These are phyloP conservation scores for Asteroscopus sphinx DNA, from an alignment of 2,888 invertebrate genomes.

Conservation along the genomic window DNA sequence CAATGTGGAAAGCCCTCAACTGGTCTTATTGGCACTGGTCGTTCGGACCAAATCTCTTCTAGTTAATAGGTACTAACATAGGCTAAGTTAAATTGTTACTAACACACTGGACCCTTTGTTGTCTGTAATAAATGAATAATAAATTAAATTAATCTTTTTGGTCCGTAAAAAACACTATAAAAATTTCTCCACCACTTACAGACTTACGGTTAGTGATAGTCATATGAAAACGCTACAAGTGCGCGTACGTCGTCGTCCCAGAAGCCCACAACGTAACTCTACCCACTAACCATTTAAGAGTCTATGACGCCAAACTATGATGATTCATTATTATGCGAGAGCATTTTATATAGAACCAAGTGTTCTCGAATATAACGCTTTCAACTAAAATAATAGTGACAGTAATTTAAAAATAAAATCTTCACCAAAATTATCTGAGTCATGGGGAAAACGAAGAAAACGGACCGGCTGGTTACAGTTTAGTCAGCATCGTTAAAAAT, in stretches of 20 bases:
- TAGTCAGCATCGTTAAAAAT: no score
- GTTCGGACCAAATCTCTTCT: no score
- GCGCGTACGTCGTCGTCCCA: conserved; percentile 2
- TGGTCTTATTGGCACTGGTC: no score
- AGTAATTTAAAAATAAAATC: no score
- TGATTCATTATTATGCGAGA: conserved; percentile 36
- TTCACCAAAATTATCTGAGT: neutral
- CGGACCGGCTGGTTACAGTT: no score
- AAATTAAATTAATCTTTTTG: no score
- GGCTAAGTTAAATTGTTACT: no score
- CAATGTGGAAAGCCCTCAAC: no score
- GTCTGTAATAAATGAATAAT: no score
- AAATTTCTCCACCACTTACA: neutral
- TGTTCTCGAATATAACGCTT: conserved; percentile 2
- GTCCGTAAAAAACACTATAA: no score
- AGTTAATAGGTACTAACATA: no score
- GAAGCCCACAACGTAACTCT: conserved; percentile 8
- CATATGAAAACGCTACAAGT: conserved; percentile 3
- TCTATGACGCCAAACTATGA: conserved; percentile 24
- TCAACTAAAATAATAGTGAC: neutral
- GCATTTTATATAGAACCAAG: conserved; percentile 9
- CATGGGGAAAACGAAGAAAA: conserved; percentile 1
- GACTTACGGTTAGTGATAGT: neutral
- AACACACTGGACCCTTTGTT: no score
- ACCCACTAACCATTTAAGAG: conserved; percentile 10